Evolutionary conservation across 1,140 invertebrate genomes (phyloP).

Genomic region (Drosophila funebris): DNA sequence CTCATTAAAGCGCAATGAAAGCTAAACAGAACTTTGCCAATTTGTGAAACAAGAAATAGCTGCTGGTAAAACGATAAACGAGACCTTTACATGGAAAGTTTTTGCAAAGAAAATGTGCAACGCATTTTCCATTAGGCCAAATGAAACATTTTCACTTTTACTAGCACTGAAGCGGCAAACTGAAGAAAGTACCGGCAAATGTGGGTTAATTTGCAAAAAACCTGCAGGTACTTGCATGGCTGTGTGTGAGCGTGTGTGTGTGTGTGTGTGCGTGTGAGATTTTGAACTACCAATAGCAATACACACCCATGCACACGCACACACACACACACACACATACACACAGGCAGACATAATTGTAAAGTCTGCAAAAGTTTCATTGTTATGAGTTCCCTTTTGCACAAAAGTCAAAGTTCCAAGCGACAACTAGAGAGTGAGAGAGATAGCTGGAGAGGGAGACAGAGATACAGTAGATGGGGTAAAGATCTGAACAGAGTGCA

Average conservation of each 20-base stretch:
- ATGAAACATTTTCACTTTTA: constrained; percentile 42
- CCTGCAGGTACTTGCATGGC: constrained; percentile 28
- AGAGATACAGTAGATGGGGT: not conserved
- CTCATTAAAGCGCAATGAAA: constrained; percentile 46
- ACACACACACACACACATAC: constrained; percentile 7
- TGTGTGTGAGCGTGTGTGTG: not conserved
- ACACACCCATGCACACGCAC: constrained; percentile 22
- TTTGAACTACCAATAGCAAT: constrained; percentile 4
- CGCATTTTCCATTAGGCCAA: constrained; percentile 41
- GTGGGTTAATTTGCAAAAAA: constrained; percentile 74
- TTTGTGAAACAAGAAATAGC: constrained; percentile 17
- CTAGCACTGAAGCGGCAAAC: constrained; percentile 23
- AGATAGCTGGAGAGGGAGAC: not conserved
- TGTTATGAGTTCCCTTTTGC: constrained; percentile 60
- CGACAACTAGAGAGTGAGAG: not conserved
- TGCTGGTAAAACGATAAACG: constrained; percentile 4
- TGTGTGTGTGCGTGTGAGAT: not conserved
- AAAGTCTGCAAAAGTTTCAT: constrained; percentile 69
- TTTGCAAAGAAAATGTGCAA: constrained; percentile 51
- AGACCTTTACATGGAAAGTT: constrained; percentile 13
- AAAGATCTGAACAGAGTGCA: not conserved
- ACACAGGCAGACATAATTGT: constrained; percentile 54
- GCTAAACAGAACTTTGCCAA: constrained; percentile 51
- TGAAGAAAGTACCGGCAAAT: constrained; percentile 59
- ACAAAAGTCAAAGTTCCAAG: constrained; percentile 49